Evolutionary conservation across 2,797 vertebrate species (phyloP), one percentile per base, ranked within the genome.

Genomic region (Enteromius mattozi): DNA sequence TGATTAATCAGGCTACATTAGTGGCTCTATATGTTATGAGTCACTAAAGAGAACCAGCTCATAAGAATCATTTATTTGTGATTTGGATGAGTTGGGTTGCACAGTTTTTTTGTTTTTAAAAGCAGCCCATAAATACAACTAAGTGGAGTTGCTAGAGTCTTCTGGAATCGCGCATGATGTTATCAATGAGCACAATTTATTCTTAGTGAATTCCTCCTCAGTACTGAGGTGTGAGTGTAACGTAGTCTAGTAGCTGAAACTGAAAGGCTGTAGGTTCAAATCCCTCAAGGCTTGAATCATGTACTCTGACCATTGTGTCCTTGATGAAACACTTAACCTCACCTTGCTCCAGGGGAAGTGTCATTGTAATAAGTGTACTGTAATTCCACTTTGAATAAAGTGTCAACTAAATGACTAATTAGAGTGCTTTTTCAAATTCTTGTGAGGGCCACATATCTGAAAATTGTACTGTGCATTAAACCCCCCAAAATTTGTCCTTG

Each of bases 351-450:
- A 71, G 76, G 75, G 66, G 21, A 54, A 72, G 63, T 84, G 42
- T 72, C 65, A 78, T 27, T 84, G 40, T 59, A 71, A 79, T 35
- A 49, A 84, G 65, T 47, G n/a, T 40, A 49, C 54, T 84, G 49
- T 69, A 79, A 79, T 79, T 33, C 24, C 40, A 45, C 40, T 84
- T 78, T 84, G 66, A 70, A 63, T 63, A 63, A 77, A 70, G 66
- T 70, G 75, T 78, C 81, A 84, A 78, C 76, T 79, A 37, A 71
- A 61, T 79, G 51, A 78, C 68, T 84, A 72, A 84, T 79, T 79
- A 70, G 70, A 12, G 47, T 35, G 45, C 37, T 40, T 82, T 61
- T 37, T 80, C 9, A 63, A 35, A 63, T 51, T 80, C 45, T 35
- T 63, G 51, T 63, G 27, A 47, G 63, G n/a, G 16, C 14, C 8